Evolutionary conservation across 2,888 invertebrate species (phyloP).

Genomic region (Parnassius orleans): DNA sequence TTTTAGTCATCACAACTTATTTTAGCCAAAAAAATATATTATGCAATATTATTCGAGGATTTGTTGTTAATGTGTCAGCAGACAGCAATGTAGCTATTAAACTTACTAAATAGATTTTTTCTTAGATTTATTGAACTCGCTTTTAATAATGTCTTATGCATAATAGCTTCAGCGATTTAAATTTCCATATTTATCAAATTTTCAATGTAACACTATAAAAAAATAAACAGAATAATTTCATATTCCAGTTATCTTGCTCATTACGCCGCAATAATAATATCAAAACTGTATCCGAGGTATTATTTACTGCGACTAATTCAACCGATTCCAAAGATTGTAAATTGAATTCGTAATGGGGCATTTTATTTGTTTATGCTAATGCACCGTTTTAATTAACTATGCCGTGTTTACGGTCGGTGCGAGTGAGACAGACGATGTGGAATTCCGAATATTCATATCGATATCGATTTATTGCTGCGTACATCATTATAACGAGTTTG

Average conservation of each 20-base stretch:
- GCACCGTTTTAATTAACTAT: constrained; percentile 73
- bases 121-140: no score
- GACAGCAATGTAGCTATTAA: no score
- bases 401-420: constrained; percentile 47
- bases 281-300: constrained; percentile 63
- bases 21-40: no score
- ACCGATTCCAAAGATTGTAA: constrained; percentile 77
- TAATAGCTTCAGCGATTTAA: no score
- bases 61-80: no score
- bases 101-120: no score
- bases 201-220: no score
- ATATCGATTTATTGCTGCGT: constrained; percentile 65
- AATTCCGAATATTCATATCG: constrained; percentile 52
- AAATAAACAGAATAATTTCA: no score
- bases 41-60: no score
- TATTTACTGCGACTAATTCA: constrained; percentile 79
- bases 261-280: constrained; percentile 48
- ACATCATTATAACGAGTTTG: constrained; percentile 66
- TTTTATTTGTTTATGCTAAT: constrained; percentile 82
- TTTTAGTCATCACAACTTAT: no score
- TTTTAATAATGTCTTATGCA: no score
- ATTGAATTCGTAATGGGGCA: constrained; percentile 78
- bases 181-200: no score
- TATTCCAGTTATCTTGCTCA: constrained; percentile 17
- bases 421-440: constrained; percentile 40